Percentiles rank a stretch among this genome's conserved stretches.
Conservation (phyloP, 2,888 invertebrate genomes). For the Calliopum simillimum region DNA sequence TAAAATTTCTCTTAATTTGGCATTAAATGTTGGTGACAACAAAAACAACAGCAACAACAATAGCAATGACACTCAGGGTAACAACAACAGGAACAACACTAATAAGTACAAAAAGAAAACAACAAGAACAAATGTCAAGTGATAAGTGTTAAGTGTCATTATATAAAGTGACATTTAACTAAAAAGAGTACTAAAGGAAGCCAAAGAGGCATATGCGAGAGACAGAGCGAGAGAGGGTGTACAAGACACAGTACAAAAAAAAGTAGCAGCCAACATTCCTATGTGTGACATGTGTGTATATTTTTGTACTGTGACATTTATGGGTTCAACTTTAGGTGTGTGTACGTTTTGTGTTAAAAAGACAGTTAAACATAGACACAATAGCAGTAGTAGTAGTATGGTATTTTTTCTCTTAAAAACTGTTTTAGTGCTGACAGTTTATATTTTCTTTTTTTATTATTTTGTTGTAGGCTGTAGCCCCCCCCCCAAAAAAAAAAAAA, state of each 20-base stretch:
- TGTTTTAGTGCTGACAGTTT: conserved; percentile 11
- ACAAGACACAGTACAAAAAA: background rate
- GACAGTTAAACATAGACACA: too few species aligned
- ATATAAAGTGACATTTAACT: conserved; percentile 33
- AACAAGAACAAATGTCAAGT: background rate
- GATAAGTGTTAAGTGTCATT: conserved; percentile 24
- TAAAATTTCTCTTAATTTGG: conserved; percentile 36
- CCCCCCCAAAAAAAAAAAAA: background rate
- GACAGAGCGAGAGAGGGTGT: background rate
- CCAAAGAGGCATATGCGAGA: too few species aligned
- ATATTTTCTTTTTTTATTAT: background rate
- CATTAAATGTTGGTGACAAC: conserved; percentile 21
- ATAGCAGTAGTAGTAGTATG: too few species aligned
- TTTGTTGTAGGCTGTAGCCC: background rate
- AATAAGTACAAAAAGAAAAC: background rate
- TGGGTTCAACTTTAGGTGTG: too few species aligned
- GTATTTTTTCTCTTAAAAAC: too few species aligned
- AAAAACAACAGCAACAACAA: background rate
- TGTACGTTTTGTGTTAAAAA: too few species aligned
- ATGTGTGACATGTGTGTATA: background rate
- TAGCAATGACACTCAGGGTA: background rate
- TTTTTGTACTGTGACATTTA: background rate
- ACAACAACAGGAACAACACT: background rate
- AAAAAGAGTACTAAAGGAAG: too few species aligned
- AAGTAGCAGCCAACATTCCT: background rate